Evolutionary conservation across 2,797 vertebrate species (phyloP).

Genomic region (Mustela erminea): DNA sequence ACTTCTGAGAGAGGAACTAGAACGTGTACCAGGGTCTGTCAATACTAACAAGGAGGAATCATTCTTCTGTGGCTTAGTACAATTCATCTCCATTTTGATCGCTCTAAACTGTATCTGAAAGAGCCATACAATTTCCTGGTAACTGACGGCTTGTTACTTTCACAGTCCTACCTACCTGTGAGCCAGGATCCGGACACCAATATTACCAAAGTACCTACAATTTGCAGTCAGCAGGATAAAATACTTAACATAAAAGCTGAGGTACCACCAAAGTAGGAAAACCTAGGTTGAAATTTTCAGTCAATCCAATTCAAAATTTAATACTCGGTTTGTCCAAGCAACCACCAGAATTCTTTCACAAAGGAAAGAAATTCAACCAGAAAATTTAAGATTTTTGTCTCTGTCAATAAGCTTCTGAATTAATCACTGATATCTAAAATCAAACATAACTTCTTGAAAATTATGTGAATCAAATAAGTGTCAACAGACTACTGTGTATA

Average conservation of each 20-base stretch:
- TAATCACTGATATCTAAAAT: slow-evolving; percentile 2
- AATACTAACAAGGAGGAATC: slow-evolving; percentile 18
- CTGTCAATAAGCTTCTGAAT: not conserved
- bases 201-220: slow-evolving; percentile 19
- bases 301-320: slow-evolving; percentile 47
- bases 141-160: not conserved
- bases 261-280: not conserved
- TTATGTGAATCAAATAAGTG: not conserved
- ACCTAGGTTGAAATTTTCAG: not conserved
- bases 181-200: not conserved
- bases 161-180: not conserved
- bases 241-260: not conserved
- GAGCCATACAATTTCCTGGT: not conserved
- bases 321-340: not conserved
- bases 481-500: not conserved
- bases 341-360: not conserved
- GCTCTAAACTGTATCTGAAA: not conserved
- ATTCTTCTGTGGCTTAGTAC: not conserved
- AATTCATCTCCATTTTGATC: slow-evolving; percentile 13
- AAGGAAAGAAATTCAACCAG: slow-evolving; percentile 17
- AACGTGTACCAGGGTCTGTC: not conserved
- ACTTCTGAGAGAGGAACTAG: not conserved
- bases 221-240: not conserved
- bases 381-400: slow-evolving; percentile 46
- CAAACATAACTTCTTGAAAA: slow-evolving; percentile 55